Evolutionary conservation across 2,797 vertebrate species (phyloP).

Genomic region (Synanceia verrucosa): DNA sequence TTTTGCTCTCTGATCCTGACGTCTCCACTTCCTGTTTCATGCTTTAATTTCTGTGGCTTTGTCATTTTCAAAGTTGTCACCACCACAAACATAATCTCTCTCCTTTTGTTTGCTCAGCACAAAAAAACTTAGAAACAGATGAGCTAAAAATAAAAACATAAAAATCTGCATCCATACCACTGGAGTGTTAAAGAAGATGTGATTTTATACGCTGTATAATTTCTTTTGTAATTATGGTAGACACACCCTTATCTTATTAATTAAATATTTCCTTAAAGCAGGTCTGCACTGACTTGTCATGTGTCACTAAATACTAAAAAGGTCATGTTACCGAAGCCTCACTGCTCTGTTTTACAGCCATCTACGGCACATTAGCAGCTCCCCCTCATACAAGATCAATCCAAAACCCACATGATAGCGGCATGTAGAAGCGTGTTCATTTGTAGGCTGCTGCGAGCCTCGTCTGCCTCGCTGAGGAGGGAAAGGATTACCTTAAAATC

Average conservation of each 20-base stretch:
- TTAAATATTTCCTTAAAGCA: not conserved
- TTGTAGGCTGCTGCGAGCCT: conserved; percentile 62
- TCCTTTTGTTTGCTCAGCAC: not conserved
- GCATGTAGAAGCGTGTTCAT: conserved; percentile 69
- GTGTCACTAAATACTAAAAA: too few relatives aligned
- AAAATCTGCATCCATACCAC: too few relatives aligned
- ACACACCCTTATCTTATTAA: not conserved
- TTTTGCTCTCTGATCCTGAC: too few relatives aligned
- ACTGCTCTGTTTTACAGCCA: conserved; percentile 8
- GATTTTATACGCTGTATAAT: too few relatives aligned
- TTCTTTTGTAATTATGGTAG: not conserved
- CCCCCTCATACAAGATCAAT: conserved; percentile 49
- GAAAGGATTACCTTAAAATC: conserved; percentile 46
- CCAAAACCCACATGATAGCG: conserved; percentile 51
- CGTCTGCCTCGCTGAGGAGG: not conserved
- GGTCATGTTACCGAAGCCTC: not conserved
- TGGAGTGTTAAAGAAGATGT: not conserved
- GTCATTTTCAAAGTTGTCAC: not conserved
- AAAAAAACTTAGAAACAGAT: not conserved
- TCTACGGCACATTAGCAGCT: conserved; percentile 44
- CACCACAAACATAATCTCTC: not conserved
- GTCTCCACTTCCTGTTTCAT: too few relatives aligned
- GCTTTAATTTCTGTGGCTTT: not conserved
- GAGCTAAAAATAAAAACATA: not conserved
- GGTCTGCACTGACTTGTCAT: not conserved